Percentiles rank a stretch among this genome's conserved stretches.
These are phyloP conservation scores for Myotis brandtii DNA, from an alignment of 2,113 vertebrate genomes.

Conservation along the genomic window DNA sequence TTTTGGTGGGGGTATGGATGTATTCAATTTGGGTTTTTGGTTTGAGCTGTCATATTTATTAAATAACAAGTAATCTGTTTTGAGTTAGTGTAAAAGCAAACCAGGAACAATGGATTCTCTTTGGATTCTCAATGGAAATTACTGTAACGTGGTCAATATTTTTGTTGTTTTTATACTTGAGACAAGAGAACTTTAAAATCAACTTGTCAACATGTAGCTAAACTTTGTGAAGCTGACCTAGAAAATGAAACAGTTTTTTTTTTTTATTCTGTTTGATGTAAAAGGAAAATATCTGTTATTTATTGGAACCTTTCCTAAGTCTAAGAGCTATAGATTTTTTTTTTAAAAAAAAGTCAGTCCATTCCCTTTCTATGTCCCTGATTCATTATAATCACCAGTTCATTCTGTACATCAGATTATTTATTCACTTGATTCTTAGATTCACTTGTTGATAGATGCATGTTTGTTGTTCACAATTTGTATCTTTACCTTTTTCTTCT, in stretches of 20 bases:
- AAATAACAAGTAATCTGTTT: slow-evolving; percentile 65
- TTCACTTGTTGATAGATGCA: too few species aligned
- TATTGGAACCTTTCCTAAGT: slow-evolving; percentile 36
- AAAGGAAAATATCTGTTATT: slow-evolving; percentile 53
- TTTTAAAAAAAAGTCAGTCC: too few species aligned
- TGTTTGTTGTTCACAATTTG: too few species aligned
- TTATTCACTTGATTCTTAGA: too few species aligned
- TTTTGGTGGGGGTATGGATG: not conserved
- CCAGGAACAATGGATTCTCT: not conserved
- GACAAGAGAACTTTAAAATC: slow-evolving; percentile 46
- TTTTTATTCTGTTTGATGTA: not conserved
- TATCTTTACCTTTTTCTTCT: too few species aligned
- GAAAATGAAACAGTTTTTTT: slow-evolving; percentile 53
- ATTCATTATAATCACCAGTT: too few species aligned
- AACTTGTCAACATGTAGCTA: slow-evolving; percentile 52
- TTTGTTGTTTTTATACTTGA: slow-evolving; percentile 60
- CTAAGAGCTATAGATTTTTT: slow-evolving; percentile 50
- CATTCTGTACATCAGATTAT: too few species aligned
- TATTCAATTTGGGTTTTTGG: slow-evolving; percentile 36
- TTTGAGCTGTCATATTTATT: slow-evolving; percentile 60
- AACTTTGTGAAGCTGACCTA: slow-evolving; percentile 16
- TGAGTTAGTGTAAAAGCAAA: slow-evolving; percentile 60
- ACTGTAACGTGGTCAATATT: slow-evolving; percentile 32
- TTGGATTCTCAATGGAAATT: slow-evolving; percentile 3
- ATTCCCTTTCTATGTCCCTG: too few species aligned